These are phyloP conservation scores for Rotaria macrura DNA, from an alignment of 2,888 invertebrate genomes.

Conservation along the genomic window DNA sequence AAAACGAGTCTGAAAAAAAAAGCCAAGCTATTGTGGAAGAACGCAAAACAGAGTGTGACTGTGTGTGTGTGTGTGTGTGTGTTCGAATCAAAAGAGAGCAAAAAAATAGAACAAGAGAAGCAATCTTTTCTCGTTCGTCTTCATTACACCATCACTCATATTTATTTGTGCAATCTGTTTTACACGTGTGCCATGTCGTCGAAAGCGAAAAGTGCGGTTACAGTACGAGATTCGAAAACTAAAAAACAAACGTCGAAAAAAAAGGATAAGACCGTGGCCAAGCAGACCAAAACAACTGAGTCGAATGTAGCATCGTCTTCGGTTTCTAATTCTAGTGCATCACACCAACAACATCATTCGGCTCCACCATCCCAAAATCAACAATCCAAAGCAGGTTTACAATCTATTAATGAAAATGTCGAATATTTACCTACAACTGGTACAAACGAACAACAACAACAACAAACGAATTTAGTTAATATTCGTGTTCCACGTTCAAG, in stretches of 20 bases:
- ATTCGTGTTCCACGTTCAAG: neutral
- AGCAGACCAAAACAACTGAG: neutral
- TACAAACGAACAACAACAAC: neutral
- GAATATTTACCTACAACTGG: neutral
- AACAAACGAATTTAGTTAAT: neutral
- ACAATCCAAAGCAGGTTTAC: neutral
- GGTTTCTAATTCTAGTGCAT: neutral
- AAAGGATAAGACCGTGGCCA: neutral
- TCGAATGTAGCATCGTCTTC: neutral
- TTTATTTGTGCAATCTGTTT: neutral
- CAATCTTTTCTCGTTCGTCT: neutral
- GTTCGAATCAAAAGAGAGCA: neutral
- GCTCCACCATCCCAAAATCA: neutral
- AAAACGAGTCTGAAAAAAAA: neutral
- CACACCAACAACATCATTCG: neutral
- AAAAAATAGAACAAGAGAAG: neutral
- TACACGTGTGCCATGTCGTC: neutral
- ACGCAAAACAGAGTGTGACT: neutral
- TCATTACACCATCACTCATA: neutral
- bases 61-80: neutral
- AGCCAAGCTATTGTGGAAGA: neutral
- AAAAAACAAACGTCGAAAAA: neutral
- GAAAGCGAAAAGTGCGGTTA: neutral
- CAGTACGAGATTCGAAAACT: neutral
- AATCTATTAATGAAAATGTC: slow-evolving; percentile 15